Evolutionary conservation across 2,113 vertebrate genomes (phyloP), one percentile per base, ranked within the genome.

Genomic region (Pterocles gutturalis): DNA sequence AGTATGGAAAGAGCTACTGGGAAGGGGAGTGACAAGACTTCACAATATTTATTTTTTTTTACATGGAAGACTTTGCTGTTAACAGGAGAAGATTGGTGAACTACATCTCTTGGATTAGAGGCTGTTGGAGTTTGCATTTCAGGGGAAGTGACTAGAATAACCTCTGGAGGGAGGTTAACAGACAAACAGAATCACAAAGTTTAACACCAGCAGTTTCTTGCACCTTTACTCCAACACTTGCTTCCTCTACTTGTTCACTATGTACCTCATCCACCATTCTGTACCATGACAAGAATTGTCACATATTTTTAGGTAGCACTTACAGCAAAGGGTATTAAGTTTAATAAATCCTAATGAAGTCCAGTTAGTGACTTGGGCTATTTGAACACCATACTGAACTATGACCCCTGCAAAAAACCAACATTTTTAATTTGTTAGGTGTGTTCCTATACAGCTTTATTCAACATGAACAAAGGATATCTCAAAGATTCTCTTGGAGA

Each of bases 191-290:
- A 84, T 81, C 13, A 33, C 6, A 21, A n/a, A 29, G 5, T 45
- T 78, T 62, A 53, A 70, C 21, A 20, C 7, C 13, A 24, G 7
- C 11, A 45, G 18, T 11, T 53, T 64, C 45, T 82, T 70, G 11
- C n/a, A 31, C 6, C 19, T 76, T 58, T 69, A 48, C 17, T 67
- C 22, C 11, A 6, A 8, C 26, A 22, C 13, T 48, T 53, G 34
- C 24, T 79, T 69, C 49, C 24, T 90, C 31, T 13, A 10, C 12
- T n/a, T 1, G 0, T 53, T 77, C 2, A 1, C 21, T 26, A 2
- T 28, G 36, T 54, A 60, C 19, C 22, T 67, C 33, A 29, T 53
- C 45, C 34, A 57, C 51, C 17, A 8, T 58, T 95, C 79, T 65
- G 31, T 70, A 25, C 12, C 25, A 7, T 33, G 51, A 49, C 54